These are phyloP conservation scores for Lucinisca nassula DNA, from an alignment of 2,888 invertebrate species.

Conservation along the genomic window DNA sequence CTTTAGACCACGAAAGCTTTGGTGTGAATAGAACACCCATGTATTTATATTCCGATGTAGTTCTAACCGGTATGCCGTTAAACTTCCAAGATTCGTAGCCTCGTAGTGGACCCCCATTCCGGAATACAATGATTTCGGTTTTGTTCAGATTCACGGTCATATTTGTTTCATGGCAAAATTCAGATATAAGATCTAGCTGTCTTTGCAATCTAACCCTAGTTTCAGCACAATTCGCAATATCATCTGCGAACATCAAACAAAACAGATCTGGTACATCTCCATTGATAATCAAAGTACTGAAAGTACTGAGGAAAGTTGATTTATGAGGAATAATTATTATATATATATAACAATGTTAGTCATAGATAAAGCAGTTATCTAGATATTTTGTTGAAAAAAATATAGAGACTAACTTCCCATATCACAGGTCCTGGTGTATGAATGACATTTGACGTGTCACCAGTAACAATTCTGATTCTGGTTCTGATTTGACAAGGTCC, in stretches of 20 bases:
- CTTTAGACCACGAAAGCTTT: conserved; percentile 19
- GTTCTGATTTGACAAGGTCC: no score
- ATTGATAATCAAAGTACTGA: no score
- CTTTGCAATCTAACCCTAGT: conserved; percentile 4
- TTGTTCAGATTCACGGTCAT: conserved; percentile 1
- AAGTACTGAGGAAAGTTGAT: no score
- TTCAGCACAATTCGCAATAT: conserved; percentile 29
- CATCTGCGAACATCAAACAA: conserved; percentile 24
- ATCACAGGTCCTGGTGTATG: no score
- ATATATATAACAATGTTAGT: no score
- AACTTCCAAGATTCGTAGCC: conserved; percentile 11
- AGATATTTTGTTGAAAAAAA: no score
- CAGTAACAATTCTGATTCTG: no score
- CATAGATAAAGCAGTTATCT: no score
- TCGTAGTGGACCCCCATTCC: conserved; percentile 8
- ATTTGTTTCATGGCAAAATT: background rate
- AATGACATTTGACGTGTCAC: no score
- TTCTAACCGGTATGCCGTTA: background rate
- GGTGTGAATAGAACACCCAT: conserved; percentile 22
- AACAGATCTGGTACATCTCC: conserved; percentile 16
- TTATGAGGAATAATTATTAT: no score
- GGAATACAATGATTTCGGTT: conserved; percentile 21
- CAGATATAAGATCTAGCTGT: background rate
- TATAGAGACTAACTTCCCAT: no score
- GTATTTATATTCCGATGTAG: conserved; percentile 14